Base-by-base conservation (phyloP, 2,888 invertebrate species). In the Platerodrilus igneus region DNA sequence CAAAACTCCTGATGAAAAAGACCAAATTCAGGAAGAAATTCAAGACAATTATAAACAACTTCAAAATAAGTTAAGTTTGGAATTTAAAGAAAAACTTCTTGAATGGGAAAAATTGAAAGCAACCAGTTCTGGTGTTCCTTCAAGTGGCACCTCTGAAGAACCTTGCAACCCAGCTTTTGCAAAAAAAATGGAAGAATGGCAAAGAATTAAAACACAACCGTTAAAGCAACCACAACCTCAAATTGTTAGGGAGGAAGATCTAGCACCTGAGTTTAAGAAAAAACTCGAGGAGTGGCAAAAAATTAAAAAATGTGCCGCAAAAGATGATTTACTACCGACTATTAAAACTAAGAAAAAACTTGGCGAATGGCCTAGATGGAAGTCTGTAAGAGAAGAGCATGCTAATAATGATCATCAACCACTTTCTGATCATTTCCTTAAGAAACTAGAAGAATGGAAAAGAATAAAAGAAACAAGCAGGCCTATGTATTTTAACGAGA, bases 211-310 rank as follows among this genome's bases (percentile, higher is more conserved):
- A 50, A 51, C 55, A 20, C 65, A 64, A 50, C 57, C 62, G 1
- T 39, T 50, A 4, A 47, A 28, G 51, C 10, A 36, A 49, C 31
- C 65, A 59, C 50, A 55, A 27, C 55, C 43, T 29, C 69, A 58
- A 55, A 55, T 71, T 40, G 58, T 70, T 7, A 67, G 68, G 8
- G 83, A 85, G 52, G 83, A 84, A 37, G 81, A 84, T 58, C 63
- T 88, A 4, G 83, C 86, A 1, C 80, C 86, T 0, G 86, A 87
- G 56, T 88, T 88, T 60, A 77, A 82, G 31, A 86, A 86, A 64
- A 91, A 90, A 62, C 68, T 92, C 16, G 81, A 83, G 49, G 90
- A 91, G 63, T 92, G 91, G 92, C 84, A 91, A 57, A 78, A 79
- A 35, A 80, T 78, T 56, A 82, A 80, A 55, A 81, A 73, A 45